These are phyloP conservation scores for Pangasius larnaudii DNA, from an alignment of 2,797 vertebrate species.

Conservation along the genomic window DNA sequence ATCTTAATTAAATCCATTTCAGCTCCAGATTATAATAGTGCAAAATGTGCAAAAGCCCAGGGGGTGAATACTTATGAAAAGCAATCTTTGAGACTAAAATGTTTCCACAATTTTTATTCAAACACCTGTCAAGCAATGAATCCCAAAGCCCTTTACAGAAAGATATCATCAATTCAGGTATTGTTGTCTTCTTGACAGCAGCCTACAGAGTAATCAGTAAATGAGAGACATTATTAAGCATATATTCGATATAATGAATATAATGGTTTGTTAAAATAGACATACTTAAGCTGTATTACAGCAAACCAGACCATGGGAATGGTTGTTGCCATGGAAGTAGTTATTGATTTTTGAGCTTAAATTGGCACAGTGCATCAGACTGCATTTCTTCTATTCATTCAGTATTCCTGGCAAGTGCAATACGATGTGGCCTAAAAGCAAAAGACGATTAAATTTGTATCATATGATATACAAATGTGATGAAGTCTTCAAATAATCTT, in stretches of 20 bases:
- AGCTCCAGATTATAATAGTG: neutral
- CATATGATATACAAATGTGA: neutral
- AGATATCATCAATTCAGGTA: neutral
- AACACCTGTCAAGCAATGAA: neutral
- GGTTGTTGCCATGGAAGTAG: neutral
- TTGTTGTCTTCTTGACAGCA: constrained; percentile 14
- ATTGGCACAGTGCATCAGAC: neutral
- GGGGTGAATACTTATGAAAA: neutral
- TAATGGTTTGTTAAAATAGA: neutral
- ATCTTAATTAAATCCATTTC: neutral
- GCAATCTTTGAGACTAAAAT: neutral
- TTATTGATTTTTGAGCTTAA: constrained; percentile 5
- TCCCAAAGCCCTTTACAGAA: neutral
- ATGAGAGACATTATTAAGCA: neutral
- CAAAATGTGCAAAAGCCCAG: neutral
- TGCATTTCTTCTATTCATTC: constrained; percentile 3
- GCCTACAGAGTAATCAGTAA: constrained; percentile 4
- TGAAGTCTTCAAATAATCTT: neutral
- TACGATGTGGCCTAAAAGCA: neutral
- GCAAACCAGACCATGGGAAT: neutral
- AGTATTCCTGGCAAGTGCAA: neutral
- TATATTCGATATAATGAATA: constrained; percentile 10
- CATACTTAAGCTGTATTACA: neutral
- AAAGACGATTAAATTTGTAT: neutral
- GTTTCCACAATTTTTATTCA: neutral